Percentiles rank a stretch among this genome's conserved stretches.
Conservation (phyloP, 2,113 vertebrate genomes). For the Eurystomus gularis region DNA sequence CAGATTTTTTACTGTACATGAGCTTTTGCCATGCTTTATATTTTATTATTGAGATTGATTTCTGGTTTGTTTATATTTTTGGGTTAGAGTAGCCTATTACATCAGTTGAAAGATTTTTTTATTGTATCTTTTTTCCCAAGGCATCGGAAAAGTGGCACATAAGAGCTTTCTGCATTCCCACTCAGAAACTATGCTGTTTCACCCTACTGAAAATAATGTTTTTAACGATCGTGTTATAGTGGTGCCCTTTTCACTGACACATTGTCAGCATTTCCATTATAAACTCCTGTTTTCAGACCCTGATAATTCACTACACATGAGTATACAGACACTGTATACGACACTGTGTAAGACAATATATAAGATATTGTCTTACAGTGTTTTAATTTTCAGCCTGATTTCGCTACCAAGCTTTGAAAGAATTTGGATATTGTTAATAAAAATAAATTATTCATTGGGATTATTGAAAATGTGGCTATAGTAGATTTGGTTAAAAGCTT, state of each 20-base stretch:
- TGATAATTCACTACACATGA: not conserved
- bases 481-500: not conserved
- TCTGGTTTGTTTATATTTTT: not conserved
- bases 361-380: no score
- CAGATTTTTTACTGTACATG: not conserved
- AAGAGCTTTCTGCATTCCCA: not conserved
- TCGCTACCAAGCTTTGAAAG: constrained; percentile 4
- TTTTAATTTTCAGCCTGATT: constrained; percentile 17
- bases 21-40: not conserved
- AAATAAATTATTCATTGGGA: not conserved
- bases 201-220: constrained; percentile 72
- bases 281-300: constrained; percentile 25
- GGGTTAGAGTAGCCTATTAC: not conserved
- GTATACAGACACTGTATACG: no score
- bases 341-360: no score
- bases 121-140: not conserved
- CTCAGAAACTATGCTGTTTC: constrained; percentile 24
- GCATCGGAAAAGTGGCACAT: not conserved
- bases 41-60: not conserved
- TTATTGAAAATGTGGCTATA: not conserved
- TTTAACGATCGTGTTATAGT: constrained; percentile 65
- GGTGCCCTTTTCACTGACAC: not conserved
- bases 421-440: not conserved
- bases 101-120: not conserved
- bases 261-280: constrained; percentile 56